Base-by-base conservation (phyloP, 2,888 invertebrate genomes). In the Conops quadrifasciatus region DNA sequence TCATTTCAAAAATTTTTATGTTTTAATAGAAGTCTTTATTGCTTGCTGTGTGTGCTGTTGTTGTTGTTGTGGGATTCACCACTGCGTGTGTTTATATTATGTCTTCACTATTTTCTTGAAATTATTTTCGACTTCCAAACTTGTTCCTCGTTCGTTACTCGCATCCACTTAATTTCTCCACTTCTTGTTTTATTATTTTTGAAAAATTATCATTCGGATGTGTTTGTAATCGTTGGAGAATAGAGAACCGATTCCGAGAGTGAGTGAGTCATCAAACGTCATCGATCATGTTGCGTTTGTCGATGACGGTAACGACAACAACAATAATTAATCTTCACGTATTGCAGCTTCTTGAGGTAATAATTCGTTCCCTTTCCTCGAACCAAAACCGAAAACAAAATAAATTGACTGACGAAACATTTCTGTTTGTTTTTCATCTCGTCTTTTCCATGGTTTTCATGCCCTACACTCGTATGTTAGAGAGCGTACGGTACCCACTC, bases 201-300 rank as follows among this genome's bases (percentile, higher is more conserved):
- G n/a, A n/a, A n/a, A n/a, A n/a, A n/a, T n/a, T n/a, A n/a, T 56
- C 4, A 56, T 21, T 56, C 13, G 36, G 9, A 36, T 36, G 36
- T 9, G 4, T 36, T 9, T 36, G 9, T 36, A 36, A 36, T 36
- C 36, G 36, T 4, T 36, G 9, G 9, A 36, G 36, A 36, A 36
- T 36, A 4, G 36, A n/a, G n/a, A n/a, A n/a, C 43, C 21, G 15
- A 21, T 36, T 51, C 21, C 24, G 53, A 15, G n/a, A 53, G 36
- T 66, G 65, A 66, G 36, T 66, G 53, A 66, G 51, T 66, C 65
- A 66, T 66, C 51, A 66, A 36, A 26, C 51, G 51, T 28, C 64
- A 43, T 21, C 43, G 60, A 36, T 43, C 36, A 47, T 19, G 21
- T 13, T 9, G 58, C 15, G 26, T n/a, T 21, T 26, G 5, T 26